Evolutionary conservation across 2,113 vertebrate species (phyloP).

Genomic region (Daphoenositta chrysoptera): DNA sequence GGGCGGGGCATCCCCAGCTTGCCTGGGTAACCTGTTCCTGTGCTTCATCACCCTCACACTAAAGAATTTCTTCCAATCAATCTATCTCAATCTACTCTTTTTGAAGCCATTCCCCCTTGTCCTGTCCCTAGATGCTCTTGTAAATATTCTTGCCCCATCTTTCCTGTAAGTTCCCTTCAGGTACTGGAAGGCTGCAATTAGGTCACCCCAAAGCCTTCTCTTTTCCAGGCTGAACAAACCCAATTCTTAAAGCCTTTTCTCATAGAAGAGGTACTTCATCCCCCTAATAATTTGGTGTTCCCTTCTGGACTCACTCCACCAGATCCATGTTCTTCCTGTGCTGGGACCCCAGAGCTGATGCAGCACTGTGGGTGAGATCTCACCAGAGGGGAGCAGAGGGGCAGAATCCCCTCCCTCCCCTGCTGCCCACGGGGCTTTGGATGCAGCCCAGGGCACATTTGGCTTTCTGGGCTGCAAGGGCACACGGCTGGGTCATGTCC

Average conservation of each 20-base stretch:
- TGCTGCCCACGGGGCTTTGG: accelerated
- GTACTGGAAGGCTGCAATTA: background rate
- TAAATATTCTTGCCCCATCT: background rate
- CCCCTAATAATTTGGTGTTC: no score
- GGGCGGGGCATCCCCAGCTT: no score
- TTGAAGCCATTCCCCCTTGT: background rate
- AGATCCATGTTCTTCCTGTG: accelerated
- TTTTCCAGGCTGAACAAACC: background rate
- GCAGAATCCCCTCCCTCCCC: background rate
- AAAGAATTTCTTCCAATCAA: background rate
- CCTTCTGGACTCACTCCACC: accelerated
- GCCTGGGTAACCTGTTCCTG: background rate
- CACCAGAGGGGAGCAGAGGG: background rate
- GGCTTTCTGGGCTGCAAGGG: background rate
- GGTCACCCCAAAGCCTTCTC: background rate
- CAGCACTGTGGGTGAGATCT: background rate
- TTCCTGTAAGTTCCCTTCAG: background rate
- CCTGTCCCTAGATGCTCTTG: background rate
- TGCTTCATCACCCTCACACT: background rate
- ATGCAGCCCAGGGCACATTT: accelerated
- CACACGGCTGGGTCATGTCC: background rate
- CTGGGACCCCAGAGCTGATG: background rate
- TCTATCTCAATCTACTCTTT: background rate
- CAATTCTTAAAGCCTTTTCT: background rate
- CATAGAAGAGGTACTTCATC: background rate